Evolutionary conservation across 2,113 vertebrate genomes (phyloP), one percentile per base, ranked within the genome.

Genomic region (Boulengeromyrus knoepffleri): DNA sequence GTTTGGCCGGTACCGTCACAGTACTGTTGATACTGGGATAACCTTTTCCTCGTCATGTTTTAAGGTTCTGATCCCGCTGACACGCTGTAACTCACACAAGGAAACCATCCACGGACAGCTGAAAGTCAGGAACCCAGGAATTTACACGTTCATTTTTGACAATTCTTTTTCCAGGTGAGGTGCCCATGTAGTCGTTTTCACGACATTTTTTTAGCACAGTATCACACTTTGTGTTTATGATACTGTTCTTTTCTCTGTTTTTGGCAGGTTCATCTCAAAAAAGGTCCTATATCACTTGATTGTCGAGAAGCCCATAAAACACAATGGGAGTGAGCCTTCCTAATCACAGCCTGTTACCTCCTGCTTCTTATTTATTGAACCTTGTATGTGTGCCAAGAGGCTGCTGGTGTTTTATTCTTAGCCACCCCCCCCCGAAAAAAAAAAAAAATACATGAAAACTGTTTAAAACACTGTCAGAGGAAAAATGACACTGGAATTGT

Each of bases 111-210:
- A 95, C 93, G 98, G 98, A 6, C 97, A 99, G 90, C 95, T 99
- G 89, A 99, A 98, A 92, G 97, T 96, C 74, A 95, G 97, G 91
- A 96, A 96, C 0, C 42, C 96, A 0, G 98, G 98, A 92, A 94
- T 97, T 92, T 99, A 99, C 94, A 95, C 95, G 0, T 96, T 99
- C 10, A 96, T 99, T 94, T 99, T 99, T 66, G 98, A 99, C 96
- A 99, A 99, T 94, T 98, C 98, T 1, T 99, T 99, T 92, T 99
- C 98, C 74, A 98, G 98, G 98, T 99, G 91, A 89, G 95, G 3
- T 85, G 6, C 7, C 10, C n/a, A 42, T 36, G 42, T 21, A 52
- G 39, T 3, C 12, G 1, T 87, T 70, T 7, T 47, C 70, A 13
- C 21, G 39, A 6, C 42, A 56, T 56, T 56, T 39, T 39, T 42